Base-by-base conservation (phyloP, 1,140 invertebrate species). In the Eupeodes corollae region DNA sequence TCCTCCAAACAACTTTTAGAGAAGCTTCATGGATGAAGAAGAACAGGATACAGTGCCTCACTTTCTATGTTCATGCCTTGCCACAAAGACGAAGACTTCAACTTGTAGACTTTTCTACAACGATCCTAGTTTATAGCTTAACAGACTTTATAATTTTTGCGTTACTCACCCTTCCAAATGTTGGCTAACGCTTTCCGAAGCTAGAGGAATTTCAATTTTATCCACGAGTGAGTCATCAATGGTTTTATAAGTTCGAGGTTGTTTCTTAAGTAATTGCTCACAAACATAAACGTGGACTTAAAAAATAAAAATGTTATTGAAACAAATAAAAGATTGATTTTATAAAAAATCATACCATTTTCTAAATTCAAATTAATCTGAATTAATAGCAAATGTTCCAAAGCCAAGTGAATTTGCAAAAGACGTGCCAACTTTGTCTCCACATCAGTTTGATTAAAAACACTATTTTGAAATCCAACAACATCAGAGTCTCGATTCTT, bases 371-470 rank as follows among this genome's bases (percentile, higher is more conserved):
- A 44, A 47, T 67, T 55, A 2, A 62, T 53, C 34, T 68, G 61
- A 26, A 68, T 62, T 60, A 67, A 56, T 9, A 68, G 33, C 5
- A 68, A 43, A 48, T 68, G 65, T 48, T 68, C 66, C 44, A 68
- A 34, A 2, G 56, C 55, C 40, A 61, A 58, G 40, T 68, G 65
- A 11, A 63, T 58, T 52, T 65, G 66, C 13, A 63, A 56, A 9
- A 68, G 32, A 40, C 59, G 58, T 8, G 63, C 56, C 2, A 68
- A 32, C 5, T 47, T 46, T 16, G 47, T 41, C 40, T 56, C 45
- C 31, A 53, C 59, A 39, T 68, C 62, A 1, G 46, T 47, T 42
- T 58, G 53, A 51, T 59, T 54, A 33, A 68, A 68, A n/a, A 49
- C 52, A 12, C 63, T 68, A 46, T 68, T 68, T 33, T 61, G 63